These are phyloP conservation scores for Tamias sibiricus DNA, from an alignment of 2,113 vertebrate genomes.

Conservation along the genomic window DNA sequence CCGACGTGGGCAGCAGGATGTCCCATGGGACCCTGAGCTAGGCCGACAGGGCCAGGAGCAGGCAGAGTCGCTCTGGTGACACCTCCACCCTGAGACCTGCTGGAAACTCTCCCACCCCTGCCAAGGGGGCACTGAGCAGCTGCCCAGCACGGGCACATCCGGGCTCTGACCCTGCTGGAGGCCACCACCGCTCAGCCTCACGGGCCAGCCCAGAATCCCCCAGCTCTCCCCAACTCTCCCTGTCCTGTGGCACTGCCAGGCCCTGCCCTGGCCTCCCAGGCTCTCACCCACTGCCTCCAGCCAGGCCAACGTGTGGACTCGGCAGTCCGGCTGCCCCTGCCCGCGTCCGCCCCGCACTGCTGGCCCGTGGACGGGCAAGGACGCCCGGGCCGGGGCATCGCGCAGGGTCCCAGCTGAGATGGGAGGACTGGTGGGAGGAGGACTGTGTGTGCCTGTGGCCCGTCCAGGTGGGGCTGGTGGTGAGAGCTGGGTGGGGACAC, in stretches of 20 bases:
- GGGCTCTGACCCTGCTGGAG: neutral
- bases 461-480: rapidly evolving
- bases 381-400: neutral
- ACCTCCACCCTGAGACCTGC: rapidly evolving
- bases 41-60: neutral
- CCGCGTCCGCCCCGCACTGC: neutral
- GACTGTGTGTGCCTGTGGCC: too few species aligned
- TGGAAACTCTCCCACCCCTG: neutral
- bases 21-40: too few species aligned
- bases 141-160: rapidly evolving
- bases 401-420: rapidly evolving
- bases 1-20: rapidly evolving
- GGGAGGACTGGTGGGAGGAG: neutral
- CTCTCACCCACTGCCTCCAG: rapidly evolving
- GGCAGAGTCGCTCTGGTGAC: neutral
- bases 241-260: rapidly evolving
- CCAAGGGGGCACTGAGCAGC: neutral
- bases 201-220: neutral
- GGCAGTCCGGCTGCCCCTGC: neutral
- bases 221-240: neutral
- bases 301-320: neutral
- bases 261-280: neutral
- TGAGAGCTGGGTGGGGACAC: neutral
- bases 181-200: rapidly evolving
- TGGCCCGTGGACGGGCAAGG: rapidly evolving